Conservation (phyloP, 2,797 vertebrate genomes). For the Chelon labrosus region DNA sequence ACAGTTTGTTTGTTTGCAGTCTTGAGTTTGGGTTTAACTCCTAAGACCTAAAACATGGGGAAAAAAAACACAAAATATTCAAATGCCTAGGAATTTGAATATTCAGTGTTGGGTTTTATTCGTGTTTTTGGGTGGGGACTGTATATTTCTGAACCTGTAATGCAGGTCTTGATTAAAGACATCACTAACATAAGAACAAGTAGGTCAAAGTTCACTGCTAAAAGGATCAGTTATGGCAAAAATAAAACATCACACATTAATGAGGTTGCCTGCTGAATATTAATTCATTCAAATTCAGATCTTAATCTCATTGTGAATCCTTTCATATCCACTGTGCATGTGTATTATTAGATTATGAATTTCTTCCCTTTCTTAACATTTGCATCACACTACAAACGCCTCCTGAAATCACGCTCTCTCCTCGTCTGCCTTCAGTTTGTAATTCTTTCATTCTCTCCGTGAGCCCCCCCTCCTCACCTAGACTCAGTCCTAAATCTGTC, state of each 20-base stretch:
- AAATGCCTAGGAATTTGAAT: too few relatives aligned
- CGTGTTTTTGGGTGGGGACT: too few relatives aligned
- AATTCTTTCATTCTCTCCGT: conserved; percentile 12
- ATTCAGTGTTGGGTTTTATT: too few relatives aligned
- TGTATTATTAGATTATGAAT: conserved; percentile 10
- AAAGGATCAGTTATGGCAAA: background rate
- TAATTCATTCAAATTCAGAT: conserved; percentile 56
- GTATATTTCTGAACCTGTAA: too few relatives aligned
- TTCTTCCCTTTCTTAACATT: conserved; percentile 28
- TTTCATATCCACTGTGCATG: conserved; percentile 9
- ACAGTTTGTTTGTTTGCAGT: background rate
- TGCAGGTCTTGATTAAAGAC: too few relatives aligned
- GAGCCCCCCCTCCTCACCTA: conserved; percentile 19
- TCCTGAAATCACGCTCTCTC: conserved; percentile 26
- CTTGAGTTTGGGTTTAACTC: background rate
- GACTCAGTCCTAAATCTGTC: conserved; percentile 57
- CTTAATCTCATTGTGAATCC: conserved; percentile 45
- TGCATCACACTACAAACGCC: conserved; percentile 22
- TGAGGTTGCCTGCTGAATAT: background rate
- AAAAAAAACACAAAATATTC: too few relatives aligned
- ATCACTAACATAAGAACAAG: too few relatives aligned
- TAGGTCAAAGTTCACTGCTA: too few relatives aligned
- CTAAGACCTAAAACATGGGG: background rate
- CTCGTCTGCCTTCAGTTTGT: background rate
- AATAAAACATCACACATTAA: background rate